phyloP scores from a whole-genome alignment of 2,113 vertebrate species.

The Pollimyrus isidori region DNA sequence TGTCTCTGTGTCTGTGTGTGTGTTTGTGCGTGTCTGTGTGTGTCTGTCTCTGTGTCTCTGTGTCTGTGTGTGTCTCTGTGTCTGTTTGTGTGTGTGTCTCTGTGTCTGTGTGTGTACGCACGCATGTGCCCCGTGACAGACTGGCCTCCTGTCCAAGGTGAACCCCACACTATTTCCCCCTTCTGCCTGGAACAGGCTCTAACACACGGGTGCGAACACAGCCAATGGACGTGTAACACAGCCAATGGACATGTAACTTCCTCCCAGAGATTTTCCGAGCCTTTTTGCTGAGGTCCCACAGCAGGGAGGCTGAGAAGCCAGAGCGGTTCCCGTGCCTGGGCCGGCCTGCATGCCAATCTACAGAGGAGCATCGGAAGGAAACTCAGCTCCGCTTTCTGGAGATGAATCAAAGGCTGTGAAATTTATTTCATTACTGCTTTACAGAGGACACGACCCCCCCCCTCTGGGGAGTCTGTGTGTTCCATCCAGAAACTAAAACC shows the following conservation, averaged over 20 bases:
- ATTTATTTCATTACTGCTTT: background rate
- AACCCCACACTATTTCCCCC: background rate
- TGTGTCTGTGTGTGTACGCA: background rate
- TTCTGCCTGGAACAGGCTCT: background rate
- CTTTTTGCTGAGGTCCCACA: background rate
- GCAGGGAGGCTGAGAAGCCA: background rate
- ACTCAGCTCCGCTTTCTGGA: background rate
- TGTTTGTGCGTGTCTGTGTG: too few species aligned
- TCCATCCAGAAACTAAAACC: background rate
- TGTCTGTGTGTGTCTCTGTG: too few species aligned
- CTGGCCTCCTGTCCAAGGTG: background rate
- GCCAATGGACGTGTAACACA: background rate
- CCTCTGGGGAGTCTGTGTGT: background rate
- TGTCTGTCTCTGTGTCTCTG: too few species aligned
- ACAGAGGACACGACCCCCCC: background rate
- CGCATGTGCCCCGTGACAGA: background rate
- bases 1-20: too few species aligned
- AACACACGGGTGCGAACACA: background rate
- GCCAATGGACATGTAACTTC: background rate
- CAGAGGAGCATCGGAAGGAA: background rate
- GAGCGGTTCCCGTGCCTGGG: background rate
- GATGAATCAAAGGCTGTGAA: background rate
- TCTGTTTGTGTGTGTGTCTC: too few species aligned
- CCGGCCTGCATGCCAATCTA: background rate
- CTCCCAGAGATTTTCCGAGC: background rate